Conservation (phyloP, 2,113 vertebrate genomes). For the Trematomus loennbergii region DNA sequence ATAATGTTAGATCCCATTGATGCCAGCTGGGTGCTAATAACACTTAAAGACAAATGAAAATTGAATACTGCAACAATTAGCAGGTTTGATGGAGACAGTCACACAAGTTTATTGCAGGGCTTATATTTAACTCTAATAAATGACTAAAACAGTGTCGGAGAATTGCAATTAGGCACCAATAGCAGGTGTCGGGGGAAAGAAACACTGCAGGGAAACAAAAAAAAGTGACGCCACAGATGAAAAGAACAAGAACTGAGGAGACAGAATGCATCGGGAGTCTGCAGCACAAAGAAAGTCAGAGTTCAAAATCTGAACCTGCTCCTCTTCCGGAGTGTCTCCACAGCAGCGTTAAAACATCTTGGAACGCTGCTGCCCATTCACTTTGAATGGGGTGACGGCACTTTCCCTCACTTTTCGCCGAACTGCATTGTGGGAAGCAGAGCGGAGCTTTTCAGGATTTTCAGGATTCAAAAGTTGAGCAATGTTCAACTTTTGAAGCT, state of each 20-base stretch:
- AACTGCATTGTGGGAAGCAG: no score
- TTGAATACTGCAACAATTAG: constrained; percentile 76
- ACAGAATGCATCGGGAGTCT: background rate
- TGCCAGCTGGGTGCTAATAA: constrained; percentile 72
- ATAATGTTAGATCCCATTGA: constrained; percentile 56
- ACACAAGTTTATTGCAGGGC: constrained; percentile 48
- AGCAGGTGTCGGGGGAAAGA: constrained; percentile 52
- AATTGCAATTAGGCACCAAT: constrained; percentile 68
- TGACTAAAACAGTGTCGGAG: constrained; percentile 74
- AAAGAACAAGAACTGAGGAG: constrained; percentile 6
- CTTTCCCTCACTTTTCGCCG: no score
- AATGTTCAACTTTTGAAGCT: no score
- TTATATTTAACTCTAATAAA: constrained; percentile 79
- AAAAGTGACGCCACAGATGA: background rate
- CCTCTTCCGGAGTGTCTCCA: no score
- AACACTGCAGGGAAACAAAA: constrained; percentile 37
- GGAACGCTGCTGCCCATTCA: no score
- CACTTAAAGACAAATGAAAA: constrained; percentile 69
- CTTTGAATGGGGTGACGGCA: no score
- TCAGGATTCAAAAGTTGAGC: no score
- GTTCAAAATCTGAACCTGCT: no score
- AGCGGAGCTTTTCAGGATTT: no score
- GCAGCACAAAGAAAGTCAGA: no score
- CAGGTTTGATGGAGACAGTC: constrained; percentile 68
- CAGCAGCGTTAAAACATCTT: no score